These are phyloP conservation scores for Yponomeuta evonymella DNA, from an alignment of 2,888 invertebrate genomes.

Conservation along the genomic window DNA sequence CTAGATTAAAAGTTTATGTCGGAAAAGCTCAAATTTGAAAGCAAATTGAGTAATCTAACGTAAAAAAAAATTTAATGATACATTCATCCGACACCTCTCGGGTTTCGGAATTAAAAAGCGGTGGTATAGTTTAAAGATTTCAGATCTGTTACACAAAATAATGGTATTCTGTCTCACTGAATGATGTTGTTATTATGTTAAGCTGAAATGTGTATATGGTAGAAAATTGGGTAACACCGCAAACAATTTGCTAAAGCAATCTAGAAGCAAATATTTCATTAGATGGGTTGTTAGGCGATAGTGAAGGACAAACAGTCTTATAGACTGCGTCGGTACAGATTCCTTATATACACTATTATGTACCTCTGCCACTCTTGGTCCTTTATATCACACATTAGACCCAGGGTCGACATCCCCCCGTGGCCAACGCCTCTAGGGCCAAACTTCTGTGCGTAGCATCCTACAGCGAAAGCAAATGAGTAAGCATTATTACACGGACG, in stretches of 20 bases:
- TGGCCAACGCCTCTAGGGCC: conserved; percentile 96
- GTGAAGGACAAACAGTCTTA: conserved; percentile 35
- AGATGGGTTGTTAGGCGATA: conserved; percentile 36
- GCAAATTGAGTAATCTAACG: no score
- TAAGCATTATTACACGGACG: conserved; percentile 49
- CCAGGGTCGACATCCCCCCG: conserved; percentile 90
- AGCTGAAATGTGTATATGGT: neutral
- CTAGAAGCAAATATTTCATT: conserved; percentile 50
- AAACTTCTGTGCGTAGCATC: conserved; percentile 97
- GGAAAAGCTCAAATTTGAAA: no score
- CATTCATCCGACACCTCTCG: no score
- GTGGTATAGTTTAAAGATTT: no score
- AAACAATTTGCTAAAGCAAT: conserved; percentile 50
- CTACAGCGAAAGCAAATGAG: conserved; percentile 75
- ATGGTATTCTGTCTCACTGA: neutral
- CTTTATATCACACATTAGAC: conserved; percentile 89
- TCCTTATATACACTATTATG: conserved; percentile 6
- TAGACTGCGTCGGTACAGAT: conserved; percentile 31
- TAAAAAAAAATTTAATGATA: no score
- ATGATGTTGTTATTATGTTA: conserved; percentile 4
- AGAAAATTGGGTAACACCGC: conserved; percentile 21
- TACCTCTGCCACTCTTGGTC: conserved; percentile 87
- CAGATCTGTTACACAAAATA: neutral
- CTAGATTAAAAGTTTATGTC: no score
- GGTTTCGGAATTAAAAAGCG: no score